Evolutionary conservation across 2,888 invertebrate species (phyloP), one percentile per base, ranked within the genome.

Genomic region (Platycheirus rosarum): DNA sequence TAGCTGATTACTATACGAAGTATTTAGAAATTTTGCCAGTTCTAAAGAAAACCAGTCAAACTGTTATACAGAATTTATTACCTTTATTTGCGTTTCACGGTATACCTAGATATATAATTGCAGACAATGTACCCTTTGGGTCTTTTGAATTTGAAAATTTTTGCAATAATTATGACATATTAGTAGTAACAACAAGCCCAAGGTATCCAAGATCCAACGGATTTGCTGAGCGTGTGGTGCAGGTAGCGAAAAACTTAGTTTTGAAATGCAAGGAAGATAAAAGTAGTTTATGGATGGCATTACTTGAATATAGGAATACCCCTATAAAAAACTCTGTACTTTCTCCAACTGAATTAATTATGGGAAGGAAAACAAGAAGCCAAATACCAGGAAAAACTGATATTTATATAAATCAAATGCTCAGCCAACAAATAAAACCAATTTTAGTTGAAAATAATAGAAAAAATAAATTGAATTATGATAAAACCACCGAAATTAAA

Each of bases 1-100:
- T 86, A 20, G 46, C 73, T 13, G 86, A 87, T 57, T 84, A 74
- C 20, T 86, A 79, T 35, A 44, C 44, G n/a, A n/a, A n/a, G n/a
- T n/a, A n/a, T n/a, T n/a, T n/a, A n/a, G 11, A 44, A 20, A 7
- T 44, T 20, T 44, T 11, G n/a, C n/a, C n/a, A n/a, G n/a, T n/a
- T n/a, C n/a, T 44, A 23, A 23, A 44, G 44, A 51, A 70, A 84
- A 16, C 44, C n/a, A n/a, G n/a, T n/a, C n/a, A n/a, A n/a, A n/a
- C n/a, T n/a, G n/a, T n/a, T n/a, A n/a, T n/a, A n/a, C n/a, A n/a
- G 57, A 14, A 20, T 20, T 18, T 46, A 46, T n/a, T n/a, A 14
- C 32, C 9, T 11, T 32, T 60, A 63, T 9, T 63, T 5, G n/a
- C 42, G 1, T n/a, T 60, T 18, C 32, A n/a, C n/a, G n/a, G n/a